phyloP scores from a whole-genome alignment of 2,888 invertebrate genomes.

The Sesia apiformis region DNA sequence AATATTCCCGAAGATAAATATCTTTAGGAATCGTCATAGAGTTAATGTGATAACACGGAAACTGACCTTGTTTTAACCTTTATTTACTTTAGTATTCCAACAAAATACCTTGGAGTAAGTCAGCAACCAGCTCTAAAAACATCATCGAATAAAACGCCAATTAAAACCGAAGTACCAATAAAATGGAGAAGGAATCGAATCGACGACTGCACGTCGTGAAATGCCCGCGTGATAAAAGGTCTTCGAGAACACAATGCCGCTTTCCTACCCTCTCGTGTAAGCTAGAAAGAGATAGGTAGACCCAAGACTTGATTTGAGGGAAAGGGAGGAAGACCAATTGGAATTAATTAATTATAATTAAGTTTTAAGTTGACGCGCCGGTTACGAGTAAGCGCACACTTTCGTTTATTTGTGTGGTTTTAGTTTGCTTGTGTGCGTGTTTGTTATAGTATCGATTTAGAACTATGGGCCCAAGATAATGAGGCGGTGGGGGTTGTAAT shows the following conservation, averaged over 20 bases:
- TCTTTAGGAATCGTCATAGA: too few species aligned
- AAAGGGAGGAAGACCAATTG: constrained; percentile 73
- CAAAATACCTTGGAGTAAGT: neutral
- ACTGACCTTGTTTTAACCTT: too few species aligned
- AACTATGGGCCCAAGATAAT: constrained; percentile 69
- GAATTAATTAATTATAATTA: constrained; percentile 89
- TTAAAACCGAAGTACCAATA: constrained; percentile 67
- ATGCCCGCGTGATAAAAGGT: constrained; percentile 68
- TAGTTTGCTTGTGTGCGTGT: constrained; percentile 33
- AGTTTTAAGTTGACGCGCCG: constrained; percentile 84
- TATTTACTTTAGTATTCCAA: neutral
- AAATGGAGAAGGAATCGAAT: constrained; percentile 67
- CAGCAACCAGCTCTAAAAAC: neutral
- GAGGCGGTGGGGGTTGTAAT: constrained; percentile 62
- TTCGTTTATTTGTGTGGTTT: constrained; percentile 56
- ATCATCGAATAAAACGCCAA: constrained; percentile 38
- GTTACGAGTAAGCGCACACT: constrained; percentile 68
- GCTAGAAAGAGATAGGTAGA: constrained; percentile 48
- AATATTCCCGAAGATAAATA: too few species aligned
- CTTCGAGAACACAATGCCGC: constrained; percentile 70
- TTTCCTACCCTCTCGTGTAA: constrained; percentile 49
- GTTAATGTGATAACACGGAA: too few species aligned
- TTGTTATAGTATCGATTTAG: constrained; percentile 66
- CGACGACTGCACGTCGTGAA: constrained; percentile 58
- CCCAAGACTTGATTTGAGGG: constrained; percentile 56